Conservation (phyloP, 2,888 invertebrate genomes). For the Volucella zonaria region DNA sequence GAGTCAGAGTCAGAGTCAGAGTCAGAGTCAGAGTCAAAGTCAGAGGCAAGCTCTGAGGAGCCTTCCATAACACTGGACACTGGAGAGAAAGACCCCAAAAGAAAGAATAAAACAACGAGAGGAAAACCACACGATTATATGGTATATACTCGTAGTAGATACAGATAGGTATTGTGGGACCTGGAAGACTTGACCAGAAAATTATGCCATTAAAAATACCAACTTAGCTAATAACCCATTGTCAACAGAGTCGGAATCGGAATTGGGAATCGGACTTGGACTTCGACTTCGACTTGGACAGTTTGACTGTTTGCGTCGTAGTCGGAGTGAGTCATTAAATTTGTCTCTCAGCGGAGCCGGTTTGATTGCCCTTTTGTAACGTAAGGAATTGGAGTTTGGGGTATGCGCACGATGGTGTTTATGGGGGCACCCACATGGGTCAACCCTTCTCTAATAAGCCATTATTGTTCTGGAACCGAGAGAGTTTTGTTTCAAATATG, state of each 20-base stretch:
- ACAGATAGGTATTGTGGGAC: slow-evolving; percentile 38
- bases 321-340: slow-evolving; percentile 69
- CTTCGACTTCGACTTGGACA: too few species aligned
- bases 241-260: slow-evolving; percentile 32
- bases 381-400: neutral
- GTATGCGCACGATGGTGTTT: neutral
- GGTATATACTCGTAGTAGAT: neutral
- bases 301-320: too few species aligned
- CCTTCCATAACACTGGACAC: too few species aligned
- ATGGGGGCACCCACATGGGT: slow-evolving; percentile 49
- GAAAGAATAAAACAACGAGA: slow-evolving; percentile 18
- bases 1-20: neutral
- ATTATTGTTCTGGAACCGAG: slow-evolving; percentile 21
- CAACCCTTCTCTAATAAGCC: slow-evolving; percentile 32
- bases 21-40: too few species aligned
- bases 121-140: slow-evolving; percentile 43
- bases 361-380: slow-evolving; percentile 26
- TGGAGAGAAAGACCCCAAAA: slow-evolving; percentile 52
- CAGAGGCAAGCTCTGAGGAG: too few species aligned
- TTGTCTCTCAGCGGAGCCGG: slow-evolving; percentile 57
- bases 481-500: slow-evolving; percentile 25
- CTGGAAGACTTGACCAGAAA: slow-evolving; percentile 68
- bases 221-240: slow-evolving; percentile 72
- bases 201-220: slow-evolving; percentile 69
- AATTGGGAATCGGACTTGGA: neutral